Percentiles rank a stretch among this genome's conserved stretches.
These are phyloP conservation scores for Augiades crinisus DNA, from an alignment of 2,888 invertebrate genomes.

Conservation along the genomic window DNA sequence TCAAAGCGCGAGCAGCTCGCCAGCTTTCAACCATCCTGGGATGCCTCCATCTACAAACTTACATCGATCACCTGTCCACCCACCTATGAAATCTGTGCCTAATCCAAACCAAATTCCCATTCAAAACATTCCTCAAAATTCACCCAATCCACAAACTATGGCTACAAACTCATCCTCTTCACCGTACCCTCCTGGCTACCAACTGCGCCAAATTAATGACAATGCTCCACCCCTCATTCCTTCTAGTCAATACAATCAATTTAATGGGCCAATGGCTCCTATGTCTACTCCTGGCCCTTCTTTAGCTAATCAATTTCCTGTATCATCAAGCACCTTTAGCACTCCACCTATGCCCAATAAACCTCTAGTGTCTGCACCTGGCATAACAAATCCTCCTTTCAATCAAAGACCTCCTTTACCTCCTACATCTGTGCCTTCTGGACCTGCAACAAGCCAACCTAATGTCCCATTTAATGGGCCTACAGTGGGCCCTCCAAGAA, in stretches of 20 bases:
- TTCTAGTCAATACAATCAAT: slow-evolving; percentile 67
- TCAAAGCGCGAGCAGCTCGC: slow-evolving; percentile 68
- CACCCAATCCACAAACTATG: slow-evolving; percentile 44
- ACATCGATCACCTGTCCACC: slow-evolving; percentile 55
- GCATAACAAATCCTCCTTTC: slow-evolving; percentile 31
- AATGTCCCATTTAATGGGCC: slow-evolving; percentile 48
- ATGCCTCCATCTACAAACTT: slow-evolving; percentile 47
- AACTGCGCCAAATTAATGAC: slow-evolving; percentile 64
- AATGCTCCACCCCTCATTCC: slow-evolving; percentile 68
- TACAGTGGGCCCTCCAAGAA: slow-evolving; percentile 44
- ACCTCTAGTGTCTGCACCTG: slow-evolving; percentile 37
- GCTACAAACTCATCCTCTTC: slow-evolving; percentile 50
- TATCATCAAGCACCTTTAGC: slow-evolving; percentile 44
- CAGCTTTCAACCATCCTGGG: slow-evolving; percentile 68
- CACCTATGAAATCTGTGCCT: slow-evolving; percentile 34
- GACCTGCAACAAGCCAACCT: slow-evolving; percentile 46
- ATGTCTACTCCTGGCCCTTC: slow-evolving; percentile 3
- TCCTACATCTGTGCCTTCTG: slow-evolving; percentile 40
- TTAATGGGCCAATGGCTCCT: slow-evolving; percentile 56
- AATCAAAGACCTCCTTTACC: slow-evolving; percentile 37
- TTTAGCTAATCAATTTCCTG: slow-evolving; percentile 40
- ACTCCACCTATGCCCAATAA: slow-evolving; percentile 38
- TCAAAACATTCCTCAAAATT: slow-evolving; percentile 46
- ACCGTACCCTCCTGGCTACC: slow-evolving; percentile 49
- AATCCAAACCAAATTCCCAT: slow-evolving; percentile 42